Conservation (phyloP, 2,888 invertebrate species). For the Eristalis tenax region DNA sequence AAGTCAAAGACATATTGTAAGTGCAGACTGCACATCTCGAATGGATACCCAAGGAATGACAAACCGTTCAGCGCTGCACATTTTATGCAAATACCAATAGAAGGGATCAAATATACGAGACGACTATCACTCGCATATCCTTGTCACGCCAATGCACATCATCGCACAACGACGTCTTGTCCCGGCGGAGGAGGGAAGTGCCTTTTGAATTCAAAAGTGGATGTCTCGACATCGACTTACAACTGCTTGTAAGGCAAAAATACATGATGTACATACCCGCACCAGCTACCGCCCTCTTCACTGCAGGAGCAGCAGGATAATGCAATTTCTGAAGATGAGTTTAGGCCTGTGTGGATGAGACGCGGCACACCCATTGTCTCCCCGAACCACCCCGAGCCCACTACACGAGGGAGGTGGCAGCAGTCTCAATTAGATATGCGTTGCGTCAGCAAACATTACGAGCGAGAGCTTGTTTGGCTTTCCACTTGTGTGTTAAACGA, state of each 20-base stretch:
- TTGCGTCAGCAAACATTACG: background rate
- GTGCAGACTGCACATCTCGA: constrained; percentile 16
- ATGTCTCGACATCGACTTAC: constrained; percentile 35
- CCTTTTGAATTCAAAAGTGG: constrained; percentile 31
- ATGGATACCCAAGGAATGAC: constrained; percentile 42
- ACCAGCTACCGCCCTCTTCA: background rate
- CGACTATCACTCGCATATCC: background rate
- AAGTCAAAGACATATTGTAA: background rate
- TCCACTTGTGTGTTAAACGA: background rate
- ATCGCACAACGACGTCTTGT: background rate
- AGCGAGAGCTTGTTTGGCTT: background rate
- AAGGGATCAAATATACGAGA: constrained; percentile 21
- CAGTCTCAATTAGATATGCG: background rate
- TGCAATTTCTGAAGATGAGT: constrained; percentile 42
- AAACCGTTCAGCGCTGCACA: constrained; percentile 61
- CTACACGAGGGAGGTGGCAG: too few relatives aligned
- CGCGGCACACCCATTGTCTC: background rate
- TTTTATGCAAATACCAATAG: constrained; percentile 60
- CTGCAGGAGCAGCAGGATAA: constrained; percentile 15
- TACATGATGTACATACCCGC: background rate
- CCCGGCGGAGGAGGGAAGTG: background rate
- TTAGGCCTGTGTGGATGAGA: constrained; percentile 5
- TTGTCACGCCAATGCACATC: background rate
- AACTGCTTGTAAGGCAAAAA: background rate
- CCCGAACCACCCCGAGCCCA: too few relatives aligned